Evolutionary conservation across 2,797 vertebrate genomes (phyloP).

Genomic region (Tragelaphus oryx): DNA sequence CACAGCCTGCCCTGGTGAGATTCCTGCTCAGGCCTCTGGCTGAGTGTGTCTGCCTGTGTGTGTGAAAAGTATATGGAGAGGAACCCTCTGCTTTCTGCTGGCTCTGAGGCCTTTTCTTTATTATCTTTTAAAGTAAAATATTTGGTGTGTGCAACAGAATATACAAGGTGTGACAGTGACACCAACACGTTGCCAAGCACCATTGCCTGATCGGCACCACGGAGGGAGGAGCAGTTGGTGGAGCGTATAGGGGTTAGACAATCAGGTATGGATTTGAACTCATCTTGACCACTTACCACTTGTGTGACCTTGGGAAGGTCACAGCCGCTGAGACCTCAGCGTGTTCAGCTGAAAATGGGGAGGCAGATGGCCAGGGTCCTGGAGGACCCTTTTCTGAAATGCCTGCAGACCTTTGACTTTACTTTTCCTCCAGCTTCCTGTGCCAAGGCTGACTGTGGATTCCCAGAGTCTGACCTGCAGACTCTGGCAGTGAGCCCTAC

Average conservation of each 20-base stretch:
- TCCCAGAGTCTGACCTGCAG: background rate
- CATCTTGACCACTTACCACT: background rate
- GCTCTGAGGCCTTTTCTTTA: background rate
- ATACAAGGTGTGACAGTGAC: background rate
- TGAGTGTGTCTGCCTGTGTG: rapidly evolving
- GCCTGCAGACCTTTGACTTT: background rate
- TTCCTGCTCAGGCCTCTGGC: background rate
- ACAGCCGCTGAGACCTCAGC: background rate
- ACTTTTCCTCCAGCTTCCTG: background rate
- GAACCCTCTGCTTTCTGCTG: background rate
- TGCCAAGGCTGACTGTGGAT: background rate
- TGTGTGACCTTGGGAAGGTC: background rate
- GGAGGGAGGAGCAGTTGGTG: background rate
- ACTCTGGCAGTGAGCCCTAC: rapidly evolving
- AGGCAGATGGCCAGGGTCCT: background rate
- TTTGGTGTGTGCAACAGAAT: background rate
- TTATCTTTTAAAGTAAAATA: background rate
- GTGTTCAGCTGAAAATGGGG: background rate
- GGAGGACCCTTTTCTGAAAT: background rate
- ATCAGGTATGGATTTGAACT: background rate
- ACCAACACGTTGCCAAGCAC: rapidly evolving
- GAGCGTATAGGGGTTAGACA: background rate
- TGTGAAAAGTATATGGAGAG: background rate
- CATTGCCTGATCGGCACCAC: rapidly evolving
- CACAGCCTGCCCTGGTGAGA: background rate